Conservation (phyloP, 1,140 invertebrate genomes). For the Arctopsyche grandis region DNA sequence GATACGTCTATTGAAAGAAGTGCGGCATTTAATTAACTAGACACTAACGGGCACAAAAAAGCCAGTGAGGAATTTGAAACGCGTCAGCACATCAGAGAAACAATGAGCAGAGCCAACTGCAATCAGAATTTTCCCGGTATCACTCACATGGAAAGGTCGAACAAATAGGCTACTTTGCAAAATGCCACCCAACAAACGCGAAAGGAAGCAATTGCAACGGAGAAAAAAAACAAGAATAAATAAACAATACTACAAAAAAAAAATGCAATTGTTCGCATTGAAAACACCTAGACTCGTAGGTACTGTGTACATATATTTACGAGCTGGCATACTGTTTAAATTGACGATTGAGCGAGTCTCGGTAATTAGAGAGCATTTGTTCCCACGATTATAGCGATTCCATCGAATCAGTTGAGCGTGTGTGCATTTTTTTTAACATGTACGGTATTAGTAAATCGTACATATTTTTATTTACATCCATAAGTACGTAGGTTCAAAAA, state of each 20-base stretch:
- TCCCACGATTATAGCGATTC: slow-evolving; percentile 34
- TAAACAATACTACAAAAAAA: too few species aligned
- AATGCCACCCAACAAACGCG: background rate
- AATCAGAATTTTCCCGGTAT: slow-evolving; percentile 18
- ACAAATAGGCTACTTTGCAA: slow-evolving; percentile 24
- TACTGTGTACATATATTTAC: too few species aligned
- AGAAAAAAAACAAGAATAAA: background rate
- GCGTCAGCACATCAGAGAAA: background rate
- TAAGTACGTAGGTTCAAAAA: background rate
- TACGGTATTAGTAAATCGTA: background rate
- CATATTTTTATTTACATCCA: background rate
- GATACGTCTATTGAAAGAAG: background rate
- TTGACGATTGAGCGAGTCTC: slow-evolving; percentile 28
- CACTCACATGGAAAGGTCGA: slow-evolving; percentile 12
- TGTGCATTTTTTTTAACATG: background rate
- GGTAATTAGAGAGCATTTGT: slow-evolving; percentile 28
- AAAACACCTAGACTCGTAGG: background rate
- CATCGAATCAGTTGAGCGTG: background rate
- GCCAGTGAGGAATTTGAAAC: background rate
- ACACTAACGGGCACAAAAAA: background rate
- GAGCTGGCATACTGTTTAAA: slow-evolving; percentile 19
- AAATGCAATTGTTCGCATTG: background rate
- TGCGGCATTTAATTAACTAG: background rate
- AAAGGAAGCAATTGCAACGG: background rate
- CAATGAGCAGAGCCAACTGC: background rate